Conservation (phyloP, 2,797 vertebrate species). For the Syngnathus rostellatus region DNA sequence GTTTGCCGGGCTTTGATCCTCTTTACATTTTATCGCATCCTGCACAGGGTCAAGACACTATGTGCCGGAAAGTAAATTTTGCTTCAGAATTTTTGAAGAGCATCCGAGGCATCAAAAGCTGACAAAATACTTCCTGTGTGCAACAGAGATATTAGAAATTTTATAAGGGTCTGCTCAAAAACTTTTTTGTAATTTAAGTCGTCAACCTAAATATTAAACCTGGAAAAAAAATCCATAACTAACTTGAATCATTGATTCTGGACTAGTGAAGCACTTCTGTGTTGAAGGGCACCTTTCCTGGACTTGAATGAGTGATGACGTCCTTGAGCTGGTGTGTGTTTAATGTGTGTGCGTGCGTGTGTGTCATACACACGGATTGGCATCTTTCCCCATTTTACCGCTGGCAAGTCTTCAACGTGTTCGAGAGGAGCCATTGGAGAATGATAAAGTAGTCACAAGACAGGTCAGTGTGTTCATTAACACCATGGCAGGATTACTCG, state of each 20-base stretch:
- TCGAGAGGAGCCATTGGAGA: conserved; percentile 60
- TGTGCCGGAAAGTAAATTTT: neutral
- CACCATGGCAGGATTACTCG: conserved; percentile 38
- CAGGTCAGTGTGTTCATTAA: conserved; percentile 68
- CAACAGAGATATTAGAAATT: neutral
- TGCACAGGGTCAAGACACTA: no score
- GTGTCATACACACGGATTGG: conserved; percentile 68
- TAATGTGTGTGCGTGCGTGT: conserved; percentile 20
- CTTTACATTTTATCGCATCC: neutral
- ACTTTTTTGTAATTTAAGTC: neutral
- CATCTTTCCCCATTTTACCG: conserved; percentile 65
- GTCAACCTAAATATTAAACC: conserved; percentile 11
- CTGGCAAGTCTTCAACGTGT: conserved; percentile 68
- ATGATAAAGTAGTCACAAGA: conserved; percentile 68
- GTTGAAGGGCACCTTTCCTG: conserved; percentile 65
- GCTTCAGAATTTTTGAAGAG: neutral
- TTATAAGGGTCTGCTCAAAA: neutral
- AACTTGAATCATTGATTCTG: conserved; percentile 19
- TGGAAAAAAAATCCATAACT: conserved; percentile 14
- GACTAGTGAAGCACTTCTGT: conserved; percentile 18
- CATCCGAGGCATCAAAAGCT: neutral
- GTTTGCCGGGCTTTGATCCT: neutral
- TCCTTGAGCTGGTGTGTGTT: conserved; percentile 63
- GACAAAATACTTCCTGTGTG: neutral
- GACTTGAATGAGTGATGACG: conserved; percentile 66